phyloP scores from a whole-genome alignment of 2,797 vertebrate species.

The Emys orbicularis region DNA sequence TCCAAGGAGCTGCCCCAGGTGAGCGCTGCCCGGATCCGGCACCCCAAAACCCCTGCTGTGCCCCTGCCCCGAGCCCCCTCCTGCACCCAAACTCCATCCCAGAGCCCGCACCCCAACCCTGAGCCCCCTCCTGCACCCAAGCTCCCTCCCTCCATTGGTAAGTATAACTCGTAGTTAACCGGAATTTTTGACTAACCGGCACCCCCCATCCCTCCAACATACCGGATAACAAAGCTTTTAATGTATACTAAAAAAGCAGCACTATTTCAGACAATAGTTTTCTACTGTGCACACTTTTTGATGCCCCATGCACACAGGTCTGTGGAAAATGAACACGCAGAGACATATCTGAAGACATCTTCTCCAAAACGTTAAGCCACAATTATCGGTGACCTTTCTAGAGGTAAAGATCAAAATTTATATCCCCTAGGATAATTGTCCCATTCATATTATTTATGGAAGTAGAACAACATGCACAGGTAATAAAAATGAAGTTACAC shows the following conservation, averaged over 20 bases:
- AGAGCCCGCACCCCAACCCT: too few relatives aligned
- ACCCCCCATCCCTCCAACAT: too few relatives aligned
- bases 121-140: too few relatives aligned
- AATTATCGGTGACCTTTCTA: conserved; percentile 31
- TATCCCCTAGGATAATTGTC: conserved; percentile 31
- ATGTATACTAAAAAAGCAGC: background rate
- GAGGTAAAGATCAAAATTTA: conserved; percentile 31
- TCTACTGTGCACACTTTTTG: background rate
- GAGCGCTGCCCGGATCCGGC: too few relatives aligned
- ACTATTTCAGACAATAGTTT: background rate
- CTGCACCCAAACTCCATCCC: too few relatives aligned
- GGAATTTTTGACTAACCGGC: too few relatives aligned
- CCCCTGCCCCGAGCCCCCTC: too few relatives aligned
- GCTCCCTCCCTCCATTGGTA: too few relatives aligned
- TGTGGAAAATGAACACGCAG: conserved; percentile 31
- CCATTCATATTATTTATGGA: conserved; percentile 39
- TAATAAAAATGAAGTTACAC: background rate
- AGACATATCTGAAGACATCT: conserved; percentile 29
- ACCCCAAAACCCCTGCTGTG: too few relatives aligned
- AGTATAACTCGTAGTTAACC: too few relatives aligned
- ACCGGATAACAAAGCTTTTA: too few relatives aligned
- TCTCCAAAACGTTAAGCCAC: conserved; percentile 10
- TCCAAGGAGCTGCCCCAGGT: too few relatives aligned
- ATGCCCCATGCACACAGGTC: background rate
- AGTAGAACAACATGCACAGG: conserved; percentile 2